Evolutionary conservation across 2,113 vertebrate species (phyloP).

Genomic region (Chaetura pelagica): DNA sequence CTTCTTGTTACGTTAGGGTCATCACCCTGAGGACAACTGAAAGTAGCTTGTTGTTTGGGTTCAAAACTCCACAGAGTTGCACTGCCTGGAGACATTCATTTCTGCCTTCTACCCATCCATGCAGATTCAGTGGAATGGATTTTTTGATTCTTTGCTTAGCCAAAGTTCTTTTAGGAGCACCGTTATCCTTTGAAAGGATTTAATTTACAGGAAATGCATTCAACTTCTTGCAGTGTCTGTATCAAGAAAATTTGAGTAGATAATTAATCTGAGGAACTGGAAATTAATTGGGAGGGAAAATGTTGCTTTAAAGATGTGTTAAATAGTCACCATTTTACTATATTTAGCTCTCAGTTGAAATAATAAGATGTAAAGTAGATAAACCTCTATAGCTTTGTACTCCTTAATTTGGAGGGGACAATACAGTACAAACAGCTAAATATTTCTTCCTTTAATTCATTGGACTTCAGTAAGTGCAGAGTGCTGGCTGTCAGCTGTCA

Average conservation of each 20-base stretch:
- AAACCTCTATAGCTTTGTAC: not conserved
- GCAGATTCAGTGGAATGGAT: not conserved
- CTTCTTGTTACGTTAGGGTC: not conserved
- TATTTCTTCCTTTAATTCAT: not conserved
- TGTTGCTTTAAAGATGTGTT: constrained; percentile 32
- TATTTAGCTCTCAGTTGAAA: not conserved
- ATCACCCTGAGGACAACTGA: not conserved
- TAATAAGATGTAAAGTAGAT: not conserved
- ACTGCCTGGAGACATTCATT: not conserved
- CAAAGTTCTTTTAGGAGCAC: not conserved
- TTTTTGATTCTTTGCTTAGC: not conserved
- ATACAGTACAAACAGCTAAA: not conserved
- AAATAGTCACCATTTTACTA: constrained; percentile 51
- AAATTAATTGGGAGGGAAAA: constrained; percentile 63
- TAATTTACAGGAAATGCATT: constrained; percentile 26
- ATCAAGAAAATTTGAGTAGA: constrained; percentile 15
- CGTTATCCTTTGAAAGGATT: not conserved
- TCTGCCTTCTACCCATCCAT: not conserved
- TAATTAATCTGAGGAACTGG: constrained; percentile 57
- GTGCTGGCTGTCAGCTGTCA: fast-evolving
- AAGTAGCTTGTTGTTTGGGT: not conserved
- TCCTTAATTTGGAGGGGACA: not conserved
- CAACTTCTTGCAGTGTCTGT: not conserved
- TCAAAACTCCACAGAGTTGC: not conserved
- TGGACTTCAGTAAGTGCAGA: not conserved